Evolutionary conservation across 1,140 invertebrate species (phyloP).

Genomic region (Vanessa tameamea): DNA sequence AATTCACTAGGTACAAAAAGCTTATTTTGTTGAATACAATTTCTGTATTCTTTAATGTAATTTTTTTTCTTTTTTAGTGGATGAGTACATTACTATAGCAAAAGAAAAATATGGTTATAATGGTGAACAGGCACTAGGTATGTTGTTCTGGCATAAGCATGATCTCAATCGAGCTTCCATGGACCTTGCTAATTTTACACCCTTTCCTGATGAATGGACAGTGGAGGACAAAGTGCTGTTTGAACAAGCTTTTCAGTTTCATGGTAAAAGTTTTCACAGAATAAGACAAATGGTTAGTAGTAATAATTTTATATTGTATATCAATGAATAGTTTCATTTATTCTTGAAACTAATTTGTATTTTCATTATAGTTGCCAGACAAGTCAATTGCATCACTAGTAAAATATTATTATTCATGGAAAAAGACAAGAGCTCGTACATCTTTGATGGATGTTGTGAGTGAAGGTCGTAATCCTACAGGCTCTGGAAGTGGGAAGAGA

Average conservation of each 20-base stretch:
- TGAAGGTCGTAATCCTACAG: constrained; percentile 82
- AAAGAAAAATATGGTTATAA: constrained; percentile 99
- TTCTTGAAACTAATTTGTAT: constrained; percentile 18
- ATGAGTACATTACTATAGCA: constrained; percentile 96
- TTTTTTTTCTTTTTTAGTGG: constrained; percentile 82
- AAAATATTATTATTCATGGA: constrained; percentile 99
- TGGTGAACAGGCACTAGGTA: constrained; percentile 97
- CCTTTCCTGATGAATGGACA: constrained; percentile 99
- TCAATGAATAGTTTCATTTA: background rate
- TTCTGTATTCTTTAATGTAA: background rate
- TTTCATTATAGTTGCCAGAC: constrained; percentile 86
- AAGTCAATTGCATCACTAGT: constrained; percentile 97
- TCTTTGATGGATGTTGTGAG: constrained; percentile 93
- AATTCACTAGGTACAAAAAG: background rate
- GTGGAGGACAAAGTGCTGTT: constrained; percentile 98
- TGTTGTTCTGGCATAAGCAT: constrained; percentile 99
- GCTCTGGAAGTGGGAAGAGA: constrained; percentile 79
- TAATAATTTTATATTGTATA: constrained; percentile 14
- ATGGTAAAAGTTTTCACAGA: constrained; percentile 98
- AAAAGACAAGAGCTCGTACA: constrained; percentile 94
- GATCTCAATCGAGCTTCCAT: constrained; percentile 94
- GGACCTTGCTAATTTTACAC: constrained; percentile 98
- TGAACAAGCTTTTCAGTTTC: constrained; percentile 98
- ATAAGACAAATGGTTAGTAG: constrained; percentile 96
- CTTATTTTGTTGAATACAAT: background rate